A percentile compares a stretch with the other conserved stretches of the same genome.
phyloP scores from a whole-genome alignment of 2,113 vertebrate species.

The Hippocampus barbouri region DNA sequence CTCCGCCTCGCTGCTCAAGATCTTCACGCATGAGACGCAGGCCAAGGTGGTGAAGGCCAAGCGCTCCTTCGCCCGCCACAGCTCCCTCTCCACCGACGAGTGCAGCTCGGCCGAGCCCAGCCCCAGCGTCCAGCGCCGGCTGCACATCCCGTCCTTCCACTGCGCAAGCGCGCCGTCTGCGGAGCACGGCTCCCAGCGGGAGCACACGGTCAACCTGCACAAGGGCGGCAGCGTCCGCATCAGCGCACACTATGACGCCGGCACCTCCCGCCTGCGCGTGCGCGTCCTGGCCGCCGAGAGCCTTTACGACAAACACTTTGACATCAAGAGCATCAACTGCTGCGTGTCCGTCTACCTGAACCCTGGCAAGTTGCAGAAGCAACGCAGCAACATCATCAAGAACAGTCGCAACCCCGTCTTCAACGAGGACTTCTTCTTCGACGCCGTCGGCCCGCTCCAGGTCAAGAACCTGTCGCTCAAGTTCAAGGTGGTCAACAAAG shows the following conservation, averaged over 20 bases:
- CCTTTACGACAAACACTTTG: constrained; percentile 83
- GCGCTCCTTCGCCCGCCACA: constrained; percentile 85
- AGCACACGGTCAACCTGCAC: constrained; percentile 82
- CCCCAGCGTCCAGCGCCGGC: constrained; percentile 80
- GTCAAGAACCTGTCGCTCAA: constrained; percentile 87
- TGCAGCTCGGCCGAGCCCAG: constrained; percentile 89
- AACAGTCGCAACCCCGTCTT: constrained; percentile 93
- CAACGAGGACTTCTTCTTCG: constrained; percentile 99
- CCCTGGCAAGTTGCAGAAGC: constrained; percentile 94
- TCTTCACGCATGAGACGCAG: constrained; percentile 91
- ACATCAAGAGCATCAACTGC: constrained; percentile 91
- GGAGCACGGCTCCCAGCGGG: constrained; percentile 60
- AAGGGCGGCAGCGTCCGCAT: constrained; percentile 82
- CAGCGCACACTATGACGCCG: constrained; percentile 81
- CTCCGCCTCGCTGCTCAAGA: constrained; percentile 88
- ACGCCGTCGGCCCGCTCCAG: constrained; percentile 79
- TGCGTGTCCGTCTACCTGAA: constrained; percentile 90
- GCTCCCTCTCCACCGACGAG: constrained; percentile 91
- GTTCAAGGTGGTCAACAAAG: constrained; percentile 96
- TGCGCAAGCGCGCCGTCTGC: constrained; percentile 38
- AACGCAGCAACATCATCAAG: constrained; percentile 94
- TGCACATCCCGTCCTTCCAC: constrained; percentile 68
- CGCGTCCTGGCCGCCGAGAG: constrained; percentile 83
- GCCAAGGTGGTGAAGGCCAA: constrained; percentile 91
- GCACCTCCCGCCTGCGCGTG: constrained; percentile 83